Conservation (phyloP, 2,113 vertebrate genomes). For the Monopterus albus region DNA sequence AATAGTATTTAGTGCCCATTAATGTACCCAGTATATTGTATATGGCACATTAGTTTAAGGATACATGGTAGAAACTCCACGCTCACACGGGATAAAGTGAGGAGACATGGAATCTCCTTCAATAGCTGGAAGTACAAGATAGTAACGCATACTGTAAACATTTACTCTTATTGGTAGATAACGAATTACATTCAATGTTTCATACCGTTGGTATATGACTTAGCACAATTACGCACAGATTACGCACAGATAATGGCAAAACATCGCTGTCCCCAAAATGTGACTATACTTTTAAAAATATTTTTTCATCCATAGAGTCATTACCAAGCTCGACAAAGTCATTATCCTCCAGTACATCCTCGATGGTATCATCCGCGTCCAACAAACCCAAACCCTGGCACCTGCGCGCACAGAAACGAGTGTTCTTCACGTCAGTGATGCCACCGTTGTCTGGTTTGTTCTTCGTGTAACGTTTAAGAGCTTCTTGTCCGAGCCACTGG, state of each 20-base stretch:
- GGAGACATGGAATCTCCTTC: constrained; percentile 94
- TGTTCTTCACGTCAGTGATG: constrained; percentile 84
- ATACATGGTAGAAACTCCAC: constrained; percentile 95
- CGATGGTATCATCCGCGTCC: constrained; percentile 89
- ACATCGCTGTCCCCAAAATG: background rate
- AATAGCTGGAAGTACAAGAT: constrained; percentile 84
- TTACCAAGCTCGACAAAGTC: constrained; percentile 98
- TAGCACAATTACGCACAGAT: constrained; percentile 28
- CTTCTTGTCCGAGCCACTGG: constrained; percentile 90
- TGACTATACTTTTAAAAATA: background rate
- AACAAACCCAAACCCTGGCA: constrained; percentile 93
- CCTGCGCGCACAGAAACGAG: constrained; percentile 86
- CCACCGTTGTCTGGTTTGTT: constrained; percentile 97
- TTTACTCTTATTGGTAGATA: too few relatives aligned
- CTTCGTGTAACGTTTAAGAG: constrained; percentile 91
- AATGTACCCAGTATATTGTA: background rate
- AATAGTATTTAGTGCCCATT: background rate
- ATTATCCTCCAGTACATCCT: constrained; percentile 93
- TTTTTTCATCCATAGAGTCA: constrained; percentile 10
- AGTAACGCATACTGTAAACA: too few relatives aligned
- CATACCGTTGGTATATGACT: rapidly evolving
- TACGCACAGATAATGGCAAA: background rate
- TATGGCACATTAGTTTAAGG: constrained; percentile 76
- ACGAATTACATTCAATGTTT: background rate
- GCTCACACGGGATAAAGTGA: constrained; percentile 92